Evolutionary conservation across 2,113 vertebrate species (phyloP).

Genomic region (Leucoraja erinaceus): DNA sequence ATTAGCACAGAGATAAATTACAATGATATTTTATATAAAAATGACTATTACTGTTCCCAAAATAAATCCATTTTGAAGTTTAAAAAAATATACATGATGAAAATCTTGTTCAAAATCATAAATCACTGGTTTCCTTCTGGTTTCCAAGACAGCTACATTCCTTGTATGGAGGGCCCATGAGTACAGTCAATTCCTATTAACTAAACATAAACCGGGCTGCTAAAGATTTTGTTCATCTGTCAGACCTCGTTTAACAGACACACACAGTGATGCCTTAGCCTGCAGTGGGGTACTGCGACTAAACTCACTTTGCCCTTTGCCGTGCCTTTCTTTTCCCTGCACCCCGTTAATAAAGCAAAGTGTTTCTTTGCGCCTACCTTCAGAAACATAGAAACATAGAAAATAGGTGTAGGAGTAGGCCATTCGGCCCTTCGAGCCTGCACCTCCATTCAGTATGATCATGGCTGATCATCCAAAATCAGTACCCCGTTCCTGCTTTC

Average conservation of each 20-base stretch:
- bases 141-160: constrained; percentile 18
- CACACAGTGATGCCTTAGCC: constrained; percentile 13
- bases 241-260: constrained; percentile 1
- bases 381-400: no score
- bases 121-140: constrained; percentile 8
- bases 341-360: not conserved
- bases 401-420: no score
- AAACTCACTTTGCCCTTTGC: not conserved
- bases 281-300: not conserved
- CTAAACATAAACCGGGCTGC: constrained; percentile 20
- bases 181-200: constrained; percentile 30
- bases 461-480: no score
- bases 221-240: constrained; percentile 30
- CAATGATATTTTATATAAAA: constrained; percentile 25
- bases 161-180: not conserved
- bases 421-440: no score
- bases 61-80: constrained; percentile 27
- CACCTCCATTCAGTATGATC: no score
- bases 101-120: constrained; percentile 24
- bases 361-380: not conserved
- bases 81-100: constrained; percentile 4
- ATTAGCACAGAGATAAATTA: constrained; percentile 7
- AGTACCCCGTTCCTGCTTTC: no score
- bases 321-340: not conserved
- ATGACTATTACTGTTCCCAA: constrained; percentile 10